Evolutionary conservation across 2,888 invertebrate genomes (phyloP).

Genomic region (Macrosoma leucophasiata): DNA sequence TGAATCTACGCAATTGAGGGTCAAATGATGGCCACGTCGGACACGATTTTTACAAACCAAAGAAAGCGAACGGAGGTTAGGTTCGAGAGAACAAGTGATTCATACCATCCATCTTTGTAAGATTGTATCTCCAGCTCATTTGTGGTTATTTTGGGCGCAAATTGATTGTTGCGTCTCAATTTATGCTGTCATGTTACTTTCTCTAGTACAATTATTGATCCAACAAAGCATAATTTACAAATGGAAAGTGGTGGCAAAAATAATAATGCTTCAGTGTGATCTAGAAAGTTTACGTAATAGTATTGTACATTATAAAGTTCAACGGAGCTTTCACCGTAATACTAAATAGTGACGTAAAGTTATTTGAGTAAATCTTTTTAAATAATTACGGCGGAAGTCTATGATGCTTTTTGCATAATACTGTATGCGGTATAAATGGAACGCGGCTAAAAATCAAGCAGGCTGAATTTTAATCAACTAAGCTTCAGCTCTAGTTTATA

Average conservation of each 20-base stretch:
- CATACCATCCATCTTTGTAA: constrained; percentile 34
- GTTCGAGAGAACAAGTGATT: constrained; percentile 38
- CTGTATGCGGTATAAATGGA: no score
- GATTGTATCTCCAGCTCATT: constrained; percentile 5
- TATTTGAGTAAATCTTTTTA: no score
- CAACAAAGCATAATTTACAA: constrained; percentile 46
- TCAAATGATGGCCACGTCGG: constrained; percentile 37
- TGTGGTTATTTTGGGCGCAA: constrained; percentile 12
- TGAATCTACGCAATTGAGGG: constrained; percentile 19
- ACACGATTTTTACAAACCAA: constrained; percentile 55
- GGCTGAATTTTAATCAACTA: no score
- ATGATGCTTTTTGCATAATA: no score
- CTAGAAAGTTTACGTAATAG: constrained; percentile 7
- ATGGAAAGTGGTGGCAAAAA: no score
- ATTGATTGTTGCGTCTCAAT: constrained; percentile 8
- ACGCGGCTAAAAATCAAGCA: no score
- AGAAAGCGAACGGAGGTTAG: constrained; percentile 50
- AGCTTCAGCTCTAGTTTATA: no score
- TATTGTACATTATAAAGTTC: constrained; percentile 12
- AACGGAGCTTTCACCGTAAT: constrained; percentile 14
- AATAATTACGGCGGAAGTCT: no score
- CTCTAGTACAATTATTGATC: constrained; percentile 31
- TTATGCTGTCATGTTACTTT: constrained; percentile 42
- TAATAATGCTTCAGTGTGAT: constrained; percentile 32
- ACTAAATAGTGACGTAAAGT: no score